These are phyloP conservation scores for Tenthredo mesomela DNA, from an alignment of 2,888 invertebrate species.

Conservation along the genomic window DNA sequence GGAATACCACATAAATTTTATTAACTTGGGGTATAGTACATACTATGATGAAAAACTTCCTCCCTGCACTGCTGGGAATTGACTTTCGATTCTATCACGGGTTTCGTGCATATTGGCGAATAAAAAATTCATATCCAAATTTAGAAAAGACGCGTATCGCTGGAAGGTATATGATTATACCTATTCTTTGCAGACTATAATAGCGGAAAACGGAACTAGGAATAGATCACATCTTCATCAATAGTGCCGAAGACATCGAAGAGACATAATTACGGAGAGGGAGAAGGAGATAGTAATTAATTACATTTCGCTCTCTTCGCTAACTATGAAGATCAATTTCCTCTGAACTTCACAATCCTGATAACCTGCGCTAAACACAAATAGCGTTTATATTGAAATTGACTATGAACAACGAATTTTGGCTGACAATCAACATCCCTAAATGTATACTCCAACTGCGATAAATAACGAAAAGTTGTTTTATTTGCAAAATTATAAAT, in stretches of 20 bases:
- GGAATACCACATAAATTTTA: too few relatives aligned
- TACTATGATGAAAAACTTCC: too few relatives aligned
- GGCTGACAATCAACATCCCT: neutral
- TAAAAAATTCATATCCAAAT: neutral
- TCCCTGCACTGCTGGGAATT: neutral
- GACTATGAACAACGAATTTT: neutral
- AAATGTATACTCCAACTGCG: neutral
- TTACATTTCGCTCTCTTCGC: neutral
- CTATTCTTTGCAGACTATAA: neutral
- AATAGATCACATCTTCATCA: neutral
- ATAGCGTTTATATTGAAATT: neutral
- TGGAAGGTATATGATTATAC: too few relatives aligned
- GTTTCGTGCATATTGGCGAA: neutral
- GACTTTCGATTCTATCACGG: neutral
- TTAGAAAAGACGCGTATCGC: neutral
- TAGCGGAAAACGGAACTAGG: neutral
- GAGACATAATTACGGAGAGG: neutral
- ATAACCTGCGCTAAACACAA: neutral
- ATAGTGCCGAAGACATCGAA: neutral
- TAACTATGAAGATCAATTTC: neutral
- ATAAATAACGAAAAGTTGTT: neutral
- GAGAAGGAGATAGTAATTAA: neutral
- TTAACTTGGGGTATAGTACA: too few relatives aligned
- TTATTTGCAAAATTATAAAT: neutral
- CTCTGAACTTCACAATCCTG: neutral